Evolutionary conservation across 2,797 vertebrate genomes (phyloP).

Genomic region (Eulemur albifrons): DNA sequence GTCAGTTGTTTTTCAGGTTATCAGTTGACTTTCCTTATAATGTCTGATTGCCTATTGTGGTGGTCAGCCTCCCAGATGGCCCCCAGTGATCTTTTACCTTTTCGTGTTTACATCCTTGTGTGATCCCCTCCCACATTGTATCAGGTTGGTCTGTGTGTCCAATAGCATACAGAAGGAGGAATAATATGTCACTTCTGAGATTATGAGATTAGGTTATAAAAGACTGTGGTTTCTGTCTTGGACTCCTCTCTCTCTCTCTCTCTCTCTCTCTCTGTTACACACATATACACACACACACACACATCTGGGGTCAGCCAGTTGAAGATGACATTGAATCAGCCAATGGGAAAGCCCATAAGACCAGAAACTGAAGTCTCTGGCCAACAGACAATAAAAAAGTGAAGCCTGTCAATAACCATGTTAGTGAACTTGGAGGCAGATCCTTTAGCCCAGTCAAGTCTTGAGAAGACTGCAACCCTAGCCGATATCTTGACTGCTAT

Average conservation of each 20-base stretch:
- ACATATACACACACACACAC: not conserved
- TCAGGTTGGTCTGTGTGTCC: not conserved
- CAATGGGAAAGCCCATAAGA: not conserved
- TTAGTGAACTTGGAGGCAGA: not conserved
- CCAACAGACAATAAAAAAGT: not conserved
- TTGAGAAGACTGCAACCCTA: not conserved
- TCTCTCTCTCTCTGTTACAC: fast-evolving
- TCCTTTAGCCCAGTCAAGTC: not conserved
- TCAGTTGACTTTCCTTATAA: not conserved
- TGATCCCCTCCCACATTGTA: not conserved
- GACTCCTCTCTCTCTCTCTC: no score
- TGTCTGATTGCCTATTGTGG: not conserved
- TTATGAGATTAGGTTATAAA: not conserved
- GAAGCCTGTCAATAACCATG: not conserved
- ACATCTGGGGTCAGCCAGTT: not conserved
- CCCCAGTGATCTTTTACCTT: not conserved
- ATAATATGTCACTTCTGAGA: not conserved
- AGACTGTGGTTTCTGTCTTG: not conserved
- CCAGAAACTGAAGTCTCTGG: not conserved
- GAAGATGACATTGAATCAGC: not conserved
- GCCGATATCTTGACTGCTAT: not conserved
- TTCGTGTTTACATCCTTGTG: not conserved
- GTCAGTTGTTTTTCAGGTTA: not conserved
- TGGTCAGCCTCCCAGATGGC: not conserved
- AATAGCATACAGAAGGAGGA: not conserved